Evolutionary conservation across 2,888 invertebrate genomes (phyloP).

Genomic region (Empis stercorea): DNA sequence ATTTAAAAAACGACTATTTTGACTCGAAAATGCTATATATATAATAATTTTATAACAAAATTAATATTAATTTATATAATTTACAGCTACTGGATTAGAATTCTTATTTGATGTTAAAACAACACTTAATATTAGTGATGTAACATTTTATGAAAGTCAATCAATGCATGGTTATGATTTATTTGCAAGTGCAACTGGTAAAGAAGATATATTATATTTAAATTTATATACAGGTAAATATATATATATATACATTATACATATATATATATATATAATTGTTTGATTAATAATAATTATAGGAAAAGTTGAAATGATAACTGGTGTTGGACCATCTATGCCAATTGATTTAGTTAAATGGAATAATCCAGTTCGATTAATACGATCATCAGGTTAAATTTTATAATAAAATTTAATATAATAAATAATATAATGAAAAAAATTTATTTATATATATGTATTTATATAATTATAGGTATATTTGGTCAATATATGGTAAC

Average conservation of each 20-base stretch:
- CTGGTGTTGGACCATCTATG: slow-evolving; percentile 53
- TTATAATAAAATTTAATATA: too few relatives aligned
- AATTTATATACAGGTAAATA: slow-evolving; percentile 49
- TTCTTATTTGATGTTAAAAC: slow-evolving; percentile 64
- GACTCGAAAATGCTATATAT: too few relatives aligned
- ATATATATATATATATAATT: background rate
- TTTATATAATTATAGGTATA: slow-evolving; percentile 35
- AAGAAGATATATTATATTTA: slow-evolving; percentile 57
- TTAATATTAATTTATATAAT: too few relatives aligned
- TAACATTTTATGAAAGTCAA: slow-evolving; percentile 59
- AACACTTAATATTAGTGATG: slow-evolving; percentile 55
- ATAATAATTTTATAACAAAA: too few relatives aligned
- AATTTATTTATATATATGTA: too few relatives aligned
- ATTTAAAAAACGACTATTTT: too few relatives aligned
- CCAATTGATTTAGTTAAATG: slow-evolving; percentile 43
- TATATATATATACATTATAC: slow-evolving; percentile 19
- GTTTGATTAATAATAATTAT: too few relatives aligned
- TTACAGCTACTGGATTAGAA: slow-evolving; percentile 47
- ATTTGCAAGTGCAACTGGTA: slow-evolving; percentile 56
- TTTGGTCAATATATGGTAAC: slow-evolving; percentile 63
- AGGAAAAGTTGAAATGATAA: slow-evolving; percentile 65
- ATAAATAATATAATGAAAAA: too few relatives aligned
- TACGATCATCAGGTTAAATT: slow-evolving; percentile 43
- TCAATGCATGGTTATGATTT: slow-evolving; percentile 60
- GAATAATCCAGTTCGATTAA: slow-evolving; percentile 52